phyloP scores from a whole-genome alignment of 2,113 vertebrate genomes.

The Microtus richardsoni region DNA sequence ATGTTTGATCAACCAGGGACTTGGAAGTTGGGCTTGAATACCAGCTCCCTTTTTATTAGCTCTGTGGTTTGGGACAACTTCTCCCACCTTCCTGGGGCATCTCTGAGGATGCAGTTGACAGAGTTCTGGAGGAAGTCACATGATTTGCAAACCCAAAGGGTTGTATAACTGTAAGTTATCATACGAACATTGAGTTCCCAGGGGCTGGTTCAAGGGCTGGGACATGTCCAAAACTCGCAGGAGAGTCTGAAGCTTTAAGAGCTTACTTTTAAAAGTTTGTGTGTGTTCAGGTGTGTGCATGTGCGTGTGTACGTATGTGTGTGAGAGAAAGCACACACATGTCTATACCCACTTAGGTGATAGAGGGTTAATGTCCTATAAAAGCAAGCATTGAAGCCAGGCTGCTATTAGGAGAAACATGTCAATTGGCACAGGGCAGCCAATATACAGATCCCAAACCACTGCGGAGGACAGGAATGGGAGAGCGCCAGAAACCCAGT shows the following conservation, averaged over 20 bases:
- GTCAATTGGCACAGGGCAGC: not conserved
- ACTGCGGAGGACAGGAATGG: not conserved
- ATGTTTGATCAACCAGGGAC: not conserved
- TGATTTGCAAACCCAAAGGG: not conserved
- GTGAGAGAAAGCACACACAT: too few species aligned
- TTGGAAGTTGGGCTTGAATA: not conserved
- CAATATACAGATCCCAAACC: not conserved
- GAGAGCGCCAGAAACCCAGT: not conserved
- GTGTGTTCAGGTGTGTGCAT: not conserved
- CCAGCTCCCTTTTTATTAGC: not conserved
- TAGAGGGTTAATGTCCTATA: not conserved
- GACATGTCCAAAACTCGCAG: not conserved
- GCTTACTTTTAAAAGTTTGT: not conserved
- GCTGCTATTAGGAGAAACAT: not conserved
- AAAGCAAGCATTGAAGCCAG: not conserved
- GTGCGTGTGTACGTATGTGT: not conserved
- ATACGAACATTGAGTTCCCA: not conserved
- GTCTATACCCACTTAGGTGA: too few species aligned
- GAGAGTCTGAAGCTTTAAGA: not conserved
- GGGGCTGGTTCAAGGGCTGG: not conserved
- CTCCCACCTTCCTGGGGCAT: not conserved
- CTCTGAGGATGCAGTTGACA: not conserved
- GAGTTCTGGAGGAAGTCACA: not conserved
- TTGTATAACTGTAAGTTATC: not conserved
- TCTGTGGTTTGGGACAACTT: not conserved